Percentiles rank a stretch among this genome's conserved stretches.
phyloP scores from a whole-genome alignment of 1,140 invertebrate genomes.

The Fopius arisanus region DNA sequence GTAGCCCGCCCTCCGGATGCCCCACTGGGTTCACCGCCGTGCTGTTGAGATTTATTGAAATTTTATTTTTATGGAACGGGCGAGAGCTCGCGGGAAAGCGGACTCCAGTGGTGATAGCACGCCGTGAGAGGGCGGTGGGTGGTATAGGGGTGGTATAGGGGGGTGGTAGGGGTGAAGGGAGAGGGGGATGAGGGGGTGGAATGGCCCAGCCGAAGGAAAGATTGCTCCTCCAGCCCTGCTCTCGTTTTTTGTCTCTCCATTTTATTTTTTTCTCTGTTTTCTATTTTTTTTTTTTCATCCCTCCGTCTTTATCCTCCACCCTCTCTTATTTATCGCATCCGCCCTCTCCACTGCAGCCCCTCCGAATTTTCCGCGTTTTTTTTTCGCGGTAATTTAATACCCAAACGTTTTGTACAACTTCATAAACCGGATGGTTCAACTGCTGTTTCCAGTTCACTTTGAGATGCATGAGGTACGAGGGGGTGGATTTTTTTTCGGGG shows the following conservation, averaged over 20 bases:
- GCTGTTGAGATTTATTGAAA: constrained; percentile 65
- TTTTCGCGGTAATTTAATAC: background rate
- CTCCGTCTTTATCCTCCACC: constrained; percentile 20
- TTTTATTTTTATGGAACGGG: constrained; percentile 65
- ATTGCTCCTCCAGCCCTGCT: constrained; percentile 32
- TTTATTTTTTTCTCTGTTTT: constrained; percentile 32
- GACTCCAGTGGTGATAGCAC: constrained; percentile 31
- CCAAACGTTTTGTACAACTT: constrained; percentile 12
- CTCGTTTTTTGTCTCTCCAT: constrained; percentile 21
- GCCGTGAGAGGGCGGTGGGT: constrained; percentile 36
- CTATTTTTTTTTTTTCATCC: constrained; percentile 27
- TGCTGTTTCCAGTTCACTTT: background rate
- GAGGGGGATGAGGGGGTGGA: constrained; percentile 9
- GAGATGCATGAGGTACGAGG: background rate
- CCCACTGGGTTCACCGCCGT: constrained; percentile 48
- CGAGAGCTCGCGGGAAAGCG: constrained; percentile 34
- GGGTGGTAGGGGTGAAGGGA: constrained; percentile 31
- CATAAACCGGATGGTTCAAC: background rate
- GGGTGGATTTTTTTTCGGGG: background rate
- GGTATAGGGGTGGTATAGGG: constrained; percentile 26
- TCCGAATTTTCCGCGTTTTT: constrained; percentile 12
- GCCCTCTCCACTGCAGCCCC: constrained; percentile 18
- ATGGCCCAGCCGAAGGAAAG: constrained; percentile 31
- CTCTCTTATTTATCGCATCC: constrained; percentile 53
- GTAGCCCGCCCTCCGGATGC: constrained; percentile 53